phyloP scores from a whole-genome alignment of 37 sponge, comb jelly and placozoan genomes.

The Aplysina aerophoba region DNA sequence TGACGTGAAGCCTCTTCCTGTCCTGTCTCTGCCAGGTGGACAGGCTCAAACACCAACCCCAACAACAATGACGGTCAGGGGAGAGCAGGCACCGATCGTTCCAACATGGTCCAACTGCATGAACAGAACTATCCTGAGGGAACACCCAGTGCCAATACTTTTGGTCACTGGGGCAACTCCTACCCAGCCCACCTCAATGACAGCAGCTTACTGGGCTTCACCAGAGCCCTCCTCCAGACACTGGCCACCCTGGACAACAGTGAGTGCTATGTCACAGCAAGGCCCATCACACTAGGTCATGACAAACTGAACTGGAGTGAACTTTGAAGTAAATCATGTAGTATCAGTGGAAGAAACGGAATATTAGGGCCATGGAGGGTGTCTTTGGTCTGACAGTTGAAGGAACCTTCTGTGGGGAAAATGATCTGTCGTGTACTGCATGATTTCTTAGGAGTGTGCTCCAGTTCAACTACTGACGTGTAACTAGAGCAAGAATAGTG shows the following conservation, averaged over 20 bases:
- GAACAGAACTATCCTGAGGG: conserved; percentile 72
- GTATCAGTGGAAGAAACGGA: too few relatives aligned
- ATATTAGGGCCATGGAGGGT: too few relatives aligned
- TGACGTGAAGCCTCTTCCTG: too few relatives aligned
- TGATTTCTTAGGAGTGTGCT: too few relatives aligned
- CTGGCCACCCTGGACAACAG: conserved; percentile 62
- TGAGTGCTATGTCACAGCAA: conserved; percentile 21
- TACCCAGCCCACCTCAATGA: conserved; percentile 78
- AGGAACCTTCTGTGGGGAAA: too few relatives aligned
- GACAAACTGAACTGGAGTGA: too few relatives aligned
- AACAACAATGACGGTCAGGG: conserved; percentile 98
- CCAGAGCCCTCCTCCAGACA: conserved; percentile 46
- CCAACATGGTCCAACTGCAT: conserved; percentile 92
- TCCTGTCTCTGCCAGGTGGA: conserved; percentile 85
- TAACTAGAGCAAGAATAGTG: too few relatives aligned
- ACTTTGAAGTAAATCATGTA: too few relatives aligned
- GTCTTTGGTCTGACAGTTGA: too few relatives aligned
- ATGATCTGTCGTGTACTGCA: too few relatives aligned
- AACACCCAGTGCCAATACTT: conserved; percentile 37
- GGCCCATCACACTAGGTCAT: too few relatives aligned
- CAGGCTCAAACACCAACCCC: conserved; percentile 98
- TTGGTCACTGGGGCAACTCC: conserved; percentile 91
- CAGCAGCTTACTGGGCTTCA: conserved; percentile 58
- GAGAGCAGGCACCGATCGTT: conserved; percentile 87
- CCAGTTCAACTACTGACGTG: too few relatives aligned